Conservation (phyloP, 2,113 vertebrate species). For the Anhinga anhinga region DNA sequence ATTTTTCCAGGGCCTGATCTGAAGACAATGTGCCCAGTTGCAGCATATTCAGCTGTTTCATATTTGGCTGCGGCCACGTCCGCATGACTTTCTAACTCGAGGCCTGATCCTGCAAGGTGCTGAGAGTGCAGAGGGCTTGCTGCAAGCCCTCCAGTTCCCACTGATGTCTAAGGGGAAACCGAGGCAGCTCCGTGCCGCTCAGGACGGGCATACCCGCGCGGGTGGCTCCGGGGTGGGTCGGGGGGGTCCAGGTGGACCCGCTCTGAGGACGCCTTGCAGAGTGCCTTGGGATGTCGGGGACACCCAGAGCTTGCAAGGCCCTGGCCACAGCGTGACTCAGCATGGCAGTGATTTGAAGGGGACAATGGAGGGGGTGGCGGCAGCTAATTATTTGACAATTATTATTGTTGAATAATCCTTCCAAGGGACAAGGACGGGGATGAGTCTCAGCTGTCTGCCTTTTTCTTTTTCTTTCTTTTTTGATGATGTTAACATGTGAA, state of each 20-base stretch:
- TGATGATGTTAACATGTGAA: background rate
- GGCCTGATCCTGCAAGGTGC: background rate
- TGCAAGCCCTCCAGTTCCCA: background rate
- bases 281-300: background rate
- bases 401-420: slow-evolving; percentile 31
- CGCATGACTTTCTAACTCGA: background rate
- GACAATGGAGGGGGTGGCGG: background rate
- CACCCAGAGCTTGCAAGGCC: background rate
- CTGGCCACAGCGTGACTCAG: background rate
- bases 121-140: background rate
- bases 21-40: background rate
- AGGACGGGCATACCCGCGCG: accelerated
- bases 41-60: background rate
- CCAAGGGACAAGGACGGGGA: background rate
- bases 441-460: background rate
- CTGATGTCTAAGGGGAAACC: background rate
- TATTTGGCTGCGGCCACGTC: background rate
- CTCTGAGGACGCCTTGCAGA: background rate
- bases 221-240: background rate
- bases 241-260: background rate
- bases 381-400: slow-evolving; percentile 24
- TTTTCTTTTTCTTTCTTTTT: background rate
- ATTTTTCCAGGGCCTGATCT: slow-evolving; percentile 19
- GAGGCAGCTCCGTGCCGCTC: accelerated
- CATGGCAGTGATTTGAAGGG: background rate